These are phyloP conservation scores for Lerema accius DNA, from an alignment of 1,140 invertebrate species.

Conservation along the genomic window DNA sequence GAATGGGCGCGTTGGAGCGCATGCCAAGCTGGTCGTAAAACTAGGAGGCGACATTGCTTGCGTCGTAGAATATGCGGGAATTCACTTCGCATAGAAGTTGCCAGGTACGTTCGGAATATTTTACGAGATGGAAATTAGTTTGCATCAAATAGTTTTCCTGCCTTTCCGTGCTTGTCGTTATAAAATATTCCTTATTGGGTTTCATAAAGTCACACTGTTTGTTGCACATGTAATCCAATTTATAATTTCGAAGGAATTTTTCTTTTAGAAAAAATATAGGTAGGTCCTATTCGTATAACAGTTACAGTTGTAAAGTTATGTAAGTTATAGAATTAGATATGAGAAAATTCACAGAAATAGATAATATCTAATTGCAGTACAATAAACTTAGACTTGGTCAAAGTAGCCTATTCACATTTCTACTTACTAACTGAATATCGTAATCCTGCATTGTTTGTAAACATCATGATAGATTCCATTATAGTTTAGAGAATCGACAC, in stretches of 20 bases:
- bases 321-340: no score
- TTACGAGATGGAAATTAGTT: not conserved
- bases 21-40: slow-evolving; percentile 57
- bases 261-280: no score
- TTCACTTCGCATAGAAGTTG: slow-evolving; percentile 62
- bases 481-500: no score
- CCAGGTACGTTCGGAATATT: slow-evolving; percentile 44
- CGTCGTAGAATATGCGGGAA: slow-evolving; percentile 58
- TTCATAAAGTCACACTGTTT: no score
- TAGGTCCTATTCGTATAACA: no score
- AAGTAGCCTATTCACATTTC: not conserved
- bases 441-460: slow-evolving; percentile 30
- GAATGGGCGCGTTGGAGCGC: slow-evolving; percentile 60
- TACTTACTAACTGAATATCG: not conserved
- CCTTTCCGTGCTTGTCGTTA: not conserved
- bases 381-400: not conserved
- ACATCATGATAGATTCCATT: not conserved
- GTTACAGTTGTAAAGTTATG: no score
- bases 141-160: not conserved
- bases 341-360: no score
- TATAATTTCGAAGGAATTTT: no score
- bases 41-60: slow-evolving; percentile 63
- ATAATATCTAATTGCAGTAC: no score
- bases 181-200: no score
- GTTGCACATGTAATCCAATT: no score